Percentiles rank a stretch among this genome's conserved stretches.
phyloP scores from a whole-genome alignment of 2,888 invertebrate species.

The Oligia fasciuncula region DNA sequence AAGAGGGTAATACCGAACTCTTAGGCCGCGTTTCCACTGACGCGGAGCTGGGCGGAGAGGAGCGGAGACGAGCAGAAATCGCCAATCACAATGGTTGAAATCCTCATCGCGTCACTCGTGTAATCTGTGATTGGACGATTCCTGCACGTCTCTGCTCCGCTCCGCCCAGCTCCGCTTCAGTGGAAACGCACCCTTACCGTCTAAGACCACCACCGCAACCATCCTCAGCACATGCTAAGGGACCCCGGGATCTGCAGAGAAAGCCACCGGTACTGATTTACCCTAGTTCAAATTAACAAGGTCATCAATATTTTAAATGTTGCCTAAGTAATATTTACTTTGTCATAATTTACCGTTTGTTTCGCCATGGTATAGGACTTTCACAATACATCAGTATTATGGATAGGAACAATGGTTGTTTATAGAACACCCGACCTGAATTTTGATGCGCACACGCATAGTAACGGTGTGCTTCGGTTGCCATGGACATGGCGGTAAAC shows the following conservation, averaged over 20 bases:
- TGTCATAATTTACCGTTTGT: conserved; percentile 58
- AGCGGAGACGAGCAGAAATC: too few relatives aligned
- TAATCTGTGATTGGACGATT: too few relatives aligned
- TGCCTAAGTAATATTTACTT: conserved; percentile 36
- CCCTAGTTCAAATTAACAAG: background rate
- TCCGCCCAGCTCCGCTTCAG: too few relatives aligned
- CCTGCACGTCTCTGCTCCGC: too few relatives aligned
- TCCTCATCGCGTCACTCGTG: too few relatives aligned
- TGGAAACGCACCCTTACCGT: too few relatives aligned
- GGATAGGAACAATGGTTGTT: conserved; percentile 84
- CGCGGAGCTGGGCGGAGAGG: too few relatives aligned
- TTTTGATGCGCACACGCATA: conserved; percentile 76
- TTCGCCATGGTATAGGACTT: conserved; percentile 62
- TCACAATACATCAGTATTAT: conserved; percentile 73
- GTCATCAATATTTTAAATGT: conserved; percentile 24
- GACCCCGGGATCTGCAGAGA: background rate
- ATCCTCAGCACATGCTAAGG: background rate
- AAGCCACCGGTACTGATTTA: background rate
- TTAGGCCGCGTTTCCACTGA: too few relatives aligned
- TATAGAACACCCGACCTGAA: conserved; percentile 78
- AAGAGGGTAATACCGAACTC: background rate
- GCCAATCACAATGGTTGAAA: too few relatives aligned
- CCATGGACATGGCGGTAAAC: conserved; percentile 62
- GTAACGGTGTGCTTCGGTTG: conserved; percentile 68
- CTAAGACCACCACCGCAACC: background rate